Evolutionary conservation across 2,113 vertebrate species (phyloP).

Genomic region (Galbula dea): DNA sequence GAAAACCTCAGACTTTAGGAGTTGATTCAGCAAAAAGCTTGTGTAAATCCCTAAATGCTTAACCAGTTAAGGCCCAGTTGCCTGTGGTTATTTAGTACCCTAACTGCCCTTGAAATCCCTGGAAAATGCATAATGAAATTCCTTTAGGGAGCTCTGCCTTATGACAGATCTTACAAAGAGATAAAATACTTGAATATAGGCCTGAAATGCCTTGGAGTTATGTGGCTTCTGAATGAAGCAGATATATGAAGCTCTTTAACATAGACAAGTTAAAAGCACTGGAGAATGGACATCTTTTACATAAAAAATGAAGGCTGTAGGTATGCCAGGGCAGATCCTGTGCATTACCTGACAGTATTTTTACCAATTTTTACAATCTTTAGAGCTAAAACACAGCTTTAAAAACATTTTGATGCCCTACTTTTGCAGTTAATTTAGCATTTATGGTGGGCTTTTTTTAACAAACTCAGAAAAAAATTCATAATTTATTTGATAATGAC

Average conservation of each 20-base stretch:
- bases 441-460: no score
- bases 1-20: neutral
- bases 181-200: neutral
- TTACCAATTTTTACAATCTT: no score
- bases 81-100: neutral
- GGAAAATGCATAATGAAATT: neutral
- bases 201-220: neutral
- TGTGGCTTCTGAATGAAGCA: neutral
- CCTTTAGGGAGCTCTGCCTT: neutral
- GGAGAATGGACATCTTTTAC: neutral
- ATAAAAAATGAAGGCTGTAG: neutral
- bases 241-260: neutral
- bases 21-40: neutral
- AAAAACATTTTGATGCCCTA: neutral
- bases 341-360: neutral
- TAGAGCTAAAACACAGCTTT: neutral
- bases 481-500: neutral
- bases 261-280: neutral
- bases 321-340: neutral
- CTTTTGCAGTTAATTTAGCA: neutral
- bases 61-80: neutral
- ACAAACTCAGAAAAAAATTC: neutral
- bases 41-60: neutral
- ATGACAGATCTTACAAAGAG: neutral
- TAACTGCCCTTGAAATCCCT: neutral